Evolutionary conservation across 2,888 invertebrate genomes (phyloP).

Genomic region (Xestoiulus laeticollis): DNA sequence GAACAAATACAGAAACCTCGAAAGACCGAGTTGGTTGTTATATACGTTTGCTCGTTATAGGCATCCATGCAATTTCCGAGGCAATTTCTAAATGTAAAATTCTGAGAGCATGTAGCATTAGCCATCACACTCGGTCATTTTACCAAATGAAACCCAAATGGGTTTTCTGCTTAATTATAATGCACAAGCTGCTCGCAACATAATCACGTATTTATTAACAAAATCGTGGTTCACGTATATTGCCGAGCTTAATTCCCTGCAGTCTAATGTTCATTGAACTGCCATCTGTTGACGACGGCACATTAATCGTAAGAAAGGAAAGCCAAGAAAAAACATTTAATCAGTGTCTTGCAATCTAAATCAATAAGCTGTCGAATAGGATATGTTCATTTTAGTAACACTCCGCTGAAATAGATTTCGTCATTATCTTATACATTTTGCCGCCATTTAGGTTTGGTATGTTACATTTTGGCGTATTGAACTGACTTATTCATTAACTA

Average conservation of each 20-base stretch:
- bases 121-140: neutral
- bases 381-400: neutral
- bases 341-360: neutral
- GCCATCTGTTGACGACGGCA: neutral
- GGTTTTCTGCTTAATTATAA: neutral
- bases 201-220: conserved; percentile 7
- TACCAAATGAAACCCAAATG: neutral
- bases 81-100: neutral
- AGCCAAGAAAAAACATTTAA: neutral
- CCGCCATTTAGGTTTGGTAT: too few relatives aligned
- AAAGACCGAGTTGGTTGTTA: neutral
- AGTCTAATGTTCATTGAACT: conserved; percentile 7
- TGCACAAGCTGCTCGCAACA: neutral
- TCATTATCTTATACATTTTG: too few relatives aligned
- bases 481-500: too few relatives aligned
- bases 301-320: conserved; percentile 13
- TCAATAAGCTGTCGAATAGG: neutral
- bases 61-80: neutral
- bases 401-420: neutral
- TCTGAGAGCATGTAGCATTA: neutral
- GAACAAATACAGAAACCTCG: neutral
- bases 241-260: neutral
- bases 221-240: neutral
- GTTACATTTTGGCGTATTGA: too few relatives aligned
- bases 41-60: neutral